These are phyloP conservation scores for Pachypeltis micranthus DNA, from an alignment of 1,140 invertebrate species.

Conservation along the genomic window DNA sequence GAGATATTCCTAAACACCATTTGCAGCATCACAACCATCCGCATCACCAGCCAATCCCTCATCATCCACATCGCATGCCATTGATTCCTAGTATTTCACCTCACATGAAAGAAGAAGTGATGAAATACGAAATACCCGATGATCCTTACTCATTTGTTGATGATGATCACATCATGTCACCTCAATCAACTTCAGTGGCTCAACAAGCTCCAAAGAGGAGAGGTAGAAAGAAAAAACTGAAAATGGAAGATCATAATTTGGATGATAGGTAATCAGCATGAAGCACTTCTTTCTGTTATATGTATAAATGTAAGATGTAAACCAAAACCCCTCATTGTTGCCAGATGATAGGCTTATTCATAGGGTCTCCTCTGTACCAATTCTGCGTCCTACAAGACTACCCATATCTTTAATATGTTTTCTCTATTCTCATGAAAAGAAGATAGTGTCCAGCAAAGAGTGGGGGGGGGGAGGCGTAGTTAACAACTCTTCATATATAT, in stretches of 20 bases:
- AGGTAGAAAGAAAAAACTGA: slow-evolving; percentile 65
- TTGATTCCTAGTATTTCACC: slow-evolving; percentile 20
- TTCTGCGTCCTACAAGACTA: too few species aligned
- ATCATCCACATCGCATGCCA: slow-evolving; percentile 25
- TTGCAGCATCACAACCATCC: slow-evolving; percentile 23
- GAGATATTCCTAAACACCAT: slow-evolving; percentile 33
- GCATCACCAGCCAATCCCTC: slow-evolving; percentile 31
- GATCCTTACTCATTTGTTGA: slow-evolving; percentile 74
- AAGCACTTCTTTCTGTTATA: neutral
- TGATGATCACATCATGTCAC: slow-evolving; percentile 41
- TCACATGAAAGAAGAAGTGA: slow-evolving; percentile 31
- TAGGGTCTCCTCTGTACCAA: too few species aligned
- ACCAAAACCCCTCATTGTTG: too few species aligned
- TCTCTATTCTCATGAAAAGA: too few species aligned
- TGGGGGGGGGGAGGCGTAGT: too few species aligned
- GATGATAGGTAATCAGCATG: slow-evolving; percentile 12
- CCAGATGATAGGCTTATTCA: too few species aligned
- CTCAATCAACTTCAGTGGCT: slow-evolving; percentile 36
- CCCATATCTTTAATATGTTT: too few species aligned
- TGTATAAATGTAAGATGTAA: neutral
- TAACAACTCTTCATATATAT: too few species aligned
- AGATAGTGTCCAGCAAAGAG: too few species aligned
- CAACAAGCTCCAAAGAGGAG: slow-evolving; percentile 62
- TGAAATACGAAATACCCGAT: slow-evolving; percentile 51
- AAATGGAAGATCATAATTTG: slow-evolving; percentile 36